Conservation (phyloP, 2,113 vertebrate species). For the Camelus dromedarius region DNA sequence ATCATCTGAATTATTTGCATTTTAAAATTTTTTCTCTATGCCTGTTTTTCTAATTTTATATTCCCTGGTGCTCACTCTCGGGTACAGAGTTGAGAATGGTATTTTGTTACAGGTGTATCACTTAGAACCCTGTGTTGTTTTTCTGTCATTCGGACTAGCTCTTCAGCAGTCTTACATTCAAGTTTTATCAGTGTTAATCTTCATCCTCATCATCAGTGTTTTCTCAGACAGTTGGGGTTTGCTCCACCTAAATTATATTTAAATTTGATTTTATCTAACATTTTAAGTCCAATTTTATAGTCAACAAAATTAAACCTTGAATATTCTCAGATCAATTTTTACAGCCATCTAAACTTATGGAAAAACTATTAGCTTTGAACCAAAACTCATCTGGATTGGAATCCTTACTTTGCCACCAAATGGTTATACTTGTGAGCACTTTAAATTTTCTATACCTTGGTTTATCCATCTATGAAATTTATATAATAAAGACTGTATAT, state of each 20-base stretch:
- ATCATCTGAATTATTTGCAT: constrained; percentile 56
- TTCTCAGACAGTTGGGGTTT: neutral
- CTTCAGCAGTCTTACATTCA: neutral
- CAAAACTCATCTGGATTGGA: neutral
- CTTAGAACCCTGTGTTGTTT: neutral
- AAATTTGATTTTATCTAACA: neutral
- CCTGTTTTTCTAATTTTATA: constrained; percentile 11
- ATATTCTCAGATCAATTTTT: neutral
- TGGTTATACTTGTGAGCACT: neutral
- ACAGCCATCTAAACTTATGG: neutral
- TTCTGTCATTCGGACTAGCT: neutral
- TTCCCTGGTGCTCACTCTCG: neutral
- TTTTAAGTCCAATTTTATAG: constrained; percentile 11
- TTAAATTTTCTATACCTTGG: neutral
- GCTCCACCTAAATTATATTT: neutral
- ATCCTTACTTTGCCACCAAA: neutral
- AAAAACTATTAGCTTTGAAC: neutral
- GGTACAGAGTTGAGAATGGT: neutral
- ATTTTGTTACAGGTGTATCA: neutral
- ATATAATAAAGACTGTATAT: neutral
- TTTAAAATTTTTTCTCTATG: neutral
- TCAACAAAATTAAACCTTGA: neutral
- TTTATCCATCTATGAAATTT: neutral
- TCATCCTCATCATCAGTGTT: neutral
- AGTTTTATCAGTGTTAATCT: neutral